Evolutionary conservation across 2,888 invertebrate species (phyloP).

Genomic region (Achlya flavicornis): DNA sequence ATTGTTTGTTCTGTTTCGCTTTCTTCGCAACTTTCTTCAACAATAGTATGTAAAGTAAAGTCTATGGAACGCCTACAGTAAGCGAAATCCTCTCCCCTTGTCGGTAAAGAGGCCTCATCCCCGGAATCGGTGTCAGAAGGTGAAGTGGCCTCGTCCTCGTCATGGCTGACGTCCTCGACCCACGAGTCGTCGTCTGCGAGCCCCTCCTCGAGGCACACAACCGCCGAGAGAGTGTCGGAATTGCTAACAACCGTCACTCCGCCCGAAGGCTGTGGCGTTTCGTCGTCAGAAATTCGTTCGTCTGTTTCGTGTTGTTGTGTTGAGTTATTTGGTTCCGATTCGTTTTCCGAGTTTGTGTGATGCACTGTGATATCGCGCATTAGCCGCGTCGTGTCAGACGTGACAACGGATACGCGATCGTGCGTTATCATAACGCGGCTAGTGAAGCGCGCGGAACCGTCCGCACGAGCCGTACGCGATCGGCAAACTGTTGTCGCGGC

Average conservation of each 20-base stretch:
- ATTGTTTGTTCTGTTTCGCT: conserved; percentile 90
- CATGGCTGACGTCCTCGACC: conserved; percentile 94
- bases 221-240: conserved; percentile 87
- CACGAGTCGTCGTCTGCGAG: conserved; percentile 95
- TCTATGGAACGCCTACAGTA: conserved; percentile 93
- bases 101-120: conserved; percentile 87
- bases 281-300: conserved; percentile 76
- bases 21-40: conserved; percentile 97
- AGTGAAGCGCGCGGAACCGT: conserved; percentile 89
- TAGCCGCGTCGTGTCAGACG: conserved; percentile 89
- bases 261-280: conserved; percentile 76
- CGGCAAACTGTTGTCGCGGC: conserved; percentile 79
- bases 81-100: conserved; percentile 91
- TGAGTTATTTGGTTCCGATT: conserved; percentile 56
- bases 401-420: conserved; percentile 90
- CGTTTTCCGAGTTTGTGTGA: conserved; percentile 86
- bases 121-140: conserved; percentile 88
- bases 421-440: conserved; percentile 96
- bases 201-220: conserved; percentile 92
- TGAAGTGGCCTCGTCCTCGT: conserved; percentile 89
- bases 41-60: conserved; percentile 95
- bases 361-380: conserved; percentile 86
- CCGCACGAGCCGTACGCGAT: conserved; percentile 82
- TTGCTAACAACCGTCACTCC: conserved; percentile 89
- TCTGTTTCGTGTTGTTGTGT: conserved; percentile 66